Percentiles rank a stretch among this genome's conserved stretches.
phyloP scores from a whole-genome alignment of 1,140 invertebrate genomes.

The Stenopsyche tienmushanensis region DNA sequence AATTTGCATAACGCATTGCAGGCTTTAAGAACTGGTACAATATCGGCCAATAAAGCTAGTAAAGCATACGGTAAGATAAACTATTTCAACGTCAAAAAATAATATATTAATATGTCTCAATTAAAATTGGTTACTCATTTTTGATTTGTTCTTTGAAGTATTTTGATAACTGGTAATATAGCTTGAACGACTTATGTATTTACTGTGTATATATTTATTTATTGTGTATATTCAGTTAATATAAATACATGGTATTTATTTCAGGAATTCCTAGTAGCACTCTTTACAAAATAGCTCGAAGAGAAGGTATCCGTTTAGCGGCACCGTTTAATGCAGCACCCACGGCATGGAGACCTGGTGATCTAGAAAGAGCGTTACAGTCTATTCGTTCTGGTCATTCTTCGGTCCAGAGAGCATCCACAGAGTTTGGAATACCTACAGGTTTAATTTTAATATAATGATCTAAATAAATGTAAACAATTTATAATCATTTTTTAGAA shows the following conservation, averaged over 20 bases:
- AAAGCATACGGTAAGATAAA: conserved; percentile 74
- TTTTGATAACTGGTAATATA: too few species aligned
- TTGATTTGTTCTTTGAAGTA: too few species aligned
- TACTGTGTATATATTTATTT: too few species aligned
- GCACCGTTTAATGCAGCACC: conserved; percentile 88
- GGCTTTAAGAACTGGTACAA: conserved; percentile 76
- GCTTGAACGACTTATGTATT: not conserved
- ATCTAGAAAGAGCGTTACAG: conserved; percentile 78
- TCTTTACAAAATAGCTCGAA: conserved; percentile 84
- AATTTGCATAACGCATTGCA: conserved; percentile 78
- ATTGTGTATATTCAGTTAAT: too few species aligned
- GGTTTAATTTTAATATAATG: conserved; percentile 43
- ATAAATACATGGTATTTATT: conserved; percentile 2
- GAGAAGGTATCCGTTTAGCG: conserved; percentile 83
- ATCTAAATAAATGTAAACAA: not conserved
- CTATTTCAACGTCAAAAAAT: not conserved
- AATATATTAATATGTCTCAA: conserved; percentile 6
- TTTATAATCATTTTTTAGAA: conserved; percentile 4
- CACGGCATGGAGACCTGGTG: conserved; percentile 82
- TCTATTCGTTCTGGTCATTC: conserved; percentile 78
- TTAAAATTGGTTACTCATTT: too few species aligned
- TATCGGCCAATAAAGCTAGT: conserved; percentile 87
- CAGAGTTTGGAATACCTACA: conserved; percentile 82
- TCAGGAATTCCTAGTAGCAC: conserved; percentile 82
- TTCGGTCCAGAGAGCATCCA: conserved; percentile 82